phyloP scores from a whole-genome alignment of 2,888 invertebrate species.

The Andricus quercusramuli region DNA sequence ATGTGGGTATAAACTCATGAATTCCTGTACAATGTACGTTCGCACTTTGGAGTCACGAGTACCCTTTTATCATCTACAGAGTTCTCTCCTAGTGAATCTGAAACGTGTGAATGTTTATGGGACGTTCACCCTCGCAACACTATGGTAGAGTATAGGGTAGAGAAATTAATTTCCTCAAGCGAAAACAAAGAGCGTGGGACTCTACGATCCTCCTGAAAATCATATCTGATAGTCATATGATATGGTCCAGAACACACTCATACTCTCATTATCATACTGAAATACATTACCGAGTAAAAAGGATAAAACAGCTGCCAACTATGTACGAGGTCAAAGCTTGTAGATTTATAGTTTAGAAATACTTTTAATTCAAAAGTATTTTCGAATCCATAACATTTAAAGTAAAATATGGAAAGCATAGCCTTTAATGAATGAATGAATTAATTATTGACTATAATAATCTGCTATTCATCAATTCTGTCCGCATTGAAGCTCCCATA shows the following conservation, averaged over 20 bases:
- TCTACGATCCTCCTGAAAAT: neutral
- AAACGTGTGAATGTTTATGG: slow-evolving; percentile 28
- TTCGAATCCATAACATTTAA: too few species aligned
- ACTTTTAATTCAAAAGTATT: too few species aligned
- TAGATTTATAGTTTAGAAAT: too few species aligned
- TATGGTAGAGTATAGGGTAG: slow-evolving; percentile 7
- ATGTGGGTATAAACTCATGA: neutral
- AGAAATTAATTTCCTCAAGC: slow-evolving; percentile 34
- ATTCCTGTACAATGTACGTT: neutral
- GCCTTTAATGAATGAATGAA: too few species aligned
- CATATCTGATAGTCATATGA: slow-evolving; percentile 14
- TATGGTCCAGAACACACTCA: neutral
- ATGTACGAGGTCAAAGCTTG: too few species aligned
- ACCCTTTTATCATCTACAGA: neutral
- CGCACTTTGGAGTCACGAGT: neutral
- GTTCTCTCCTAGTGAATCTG: slow-evolving; percentile 4
- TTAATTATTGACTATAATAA: too few species aligned
- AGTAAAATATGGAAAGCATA: too few species aligned
- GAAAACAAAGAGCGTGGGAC: slow-evolving; percentile 27
- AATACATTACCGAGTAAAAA: neutral
- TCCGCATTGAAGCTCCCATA: too few species aligned
- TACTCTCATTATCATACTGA: neutral
- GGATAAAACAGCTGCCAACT: neutral
- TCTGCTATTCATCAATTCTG: too few species aligned
- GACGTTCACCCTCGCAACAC: slow-evolving; percentile 19